Evolutionary conservation across 2,797 vertebrate genomes (phyloP).

Genomic region (Cephalopachus bancanus): DNA sequence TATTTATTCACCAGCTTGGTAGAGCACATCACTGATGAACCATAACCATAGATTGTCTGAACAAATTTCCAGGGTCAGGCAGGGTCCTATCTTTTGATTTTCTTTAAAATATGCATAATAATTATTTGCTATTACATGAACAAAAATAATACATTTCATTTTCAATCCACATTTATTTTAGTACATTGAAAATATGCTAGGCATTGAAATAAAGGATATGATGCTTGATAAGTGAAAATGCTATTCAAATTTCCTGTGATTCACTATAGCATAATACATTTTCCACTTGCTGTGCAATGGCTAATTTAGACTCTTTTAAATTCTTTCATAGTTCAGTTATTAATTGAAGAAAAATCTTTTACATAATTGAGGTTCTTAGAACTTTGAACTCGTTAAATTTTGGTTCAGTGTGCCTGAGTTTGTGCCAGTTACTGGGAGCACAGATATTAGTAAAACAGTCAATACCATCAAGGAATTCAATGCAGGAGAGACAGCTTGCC

Average conservation of each 20-base stretch:
- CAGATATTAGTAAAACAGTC: background rate
- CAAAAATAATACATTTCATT: constrained; percentile 32
- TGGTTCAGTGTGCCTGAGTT: background rate
- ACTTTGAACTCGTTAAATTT: background rate
- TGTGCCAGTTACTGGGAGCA: background rate
- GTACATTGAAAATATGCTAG: constrained; percentile 6
- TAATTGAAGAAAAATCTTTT: constrained; percentile 25
- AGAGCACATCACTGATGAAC: constrained; percentile 69
- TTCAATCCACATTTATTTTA: constrained; percentile 40
- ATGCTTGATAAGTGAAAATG: constrained; percentile 40
- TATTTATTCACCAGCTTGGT: constrained; percentile 54
- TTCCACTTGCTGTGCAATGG: background rate
- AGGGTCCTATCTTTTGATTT: constrained; percentile 50
- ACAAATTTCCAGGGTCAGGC: constrained; percentile 70
- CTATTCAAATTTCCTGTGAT: constrained; percentile 28
- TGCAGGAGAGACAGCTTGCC: background rate
- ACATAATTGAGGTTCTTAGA: background rate
- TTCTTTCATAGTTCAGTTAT: constrained; percentile 8
- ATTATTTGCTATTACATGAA: constrained; percentile 50
- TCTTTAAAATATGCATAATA: constrained; percentile 69
- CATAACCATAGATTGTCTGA: constrained; percentile 53
- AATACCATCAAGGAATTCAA: background rate
- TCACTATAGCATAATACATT: background rate
- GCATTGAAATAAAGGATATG: background rate
- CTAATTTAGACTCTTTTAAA: constrained; percentile 20